A percentile compares a stretch with the other conserved stretches of the same genome.
Evolutionary conservation across 2,797 vertebrate genomes (phyloP).

Genomic region (Cacajao melanocephalus): DNA sequence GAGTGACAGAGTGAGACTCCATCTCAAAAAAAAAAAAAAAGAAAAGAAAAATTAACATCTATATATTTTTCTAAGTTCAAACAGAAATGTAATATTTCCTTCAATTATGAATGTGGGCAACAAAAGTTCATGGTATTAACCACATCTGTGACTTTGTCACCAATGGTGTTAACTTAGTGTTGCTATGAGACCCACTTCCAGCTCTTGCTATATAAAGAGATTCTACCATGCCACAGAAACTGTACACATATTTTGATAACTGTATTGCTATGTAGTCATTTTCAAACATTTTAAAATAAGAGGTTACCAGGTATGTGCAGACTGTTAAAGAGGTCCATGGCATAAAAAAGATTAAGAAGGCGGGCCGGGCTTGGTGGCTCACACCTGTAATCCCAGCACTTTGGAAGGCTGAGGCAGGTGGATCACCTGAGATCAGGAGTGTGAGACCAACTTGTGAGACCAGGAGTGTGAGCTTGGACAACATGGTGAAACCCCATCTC

Average conservation of each 20-base stretch:
- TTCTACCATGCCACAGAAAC: background rate
- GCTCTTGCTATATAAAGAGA: background rate
- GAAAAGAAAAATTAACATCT: background rate
- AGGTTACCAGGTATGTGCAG: background rate
- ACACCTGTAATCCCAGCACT: background rate
- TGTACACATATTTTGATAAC: background rate
- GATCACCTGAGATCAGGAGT: background rate
- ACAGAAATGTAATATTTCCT: background rate
- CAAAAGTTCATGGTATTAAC: too few species aligned
- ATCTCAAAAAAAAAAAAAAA: background rate
- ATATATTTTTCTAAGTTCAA: background rate
- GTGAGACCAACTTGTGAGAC: background rate
- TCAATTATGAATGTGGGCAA: background rate
- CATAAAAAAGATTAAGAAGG: background rate
- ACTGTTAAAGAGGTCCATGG: too few species aligned
- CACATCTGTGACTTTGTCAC: background rate
- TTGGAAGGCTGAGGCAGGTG: background rate
- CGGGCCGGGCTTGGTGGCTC: background rate
- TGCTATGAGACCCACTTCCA: background rate
- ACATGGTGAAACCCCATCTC: background rate
- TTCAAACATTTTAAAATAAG: background rate
- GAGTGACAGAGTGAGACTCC: too few species aligned
- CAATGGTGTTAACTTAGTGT: rapidly evolving
- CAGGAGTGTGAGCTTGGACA: background rate
- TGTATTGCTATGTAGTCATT: background rate